These are phyloP conservation scores for Parochlus steinenii DNA, from an alignment of 2,888 invertebrate genomes.

Conservation along the genomic window DNA sequence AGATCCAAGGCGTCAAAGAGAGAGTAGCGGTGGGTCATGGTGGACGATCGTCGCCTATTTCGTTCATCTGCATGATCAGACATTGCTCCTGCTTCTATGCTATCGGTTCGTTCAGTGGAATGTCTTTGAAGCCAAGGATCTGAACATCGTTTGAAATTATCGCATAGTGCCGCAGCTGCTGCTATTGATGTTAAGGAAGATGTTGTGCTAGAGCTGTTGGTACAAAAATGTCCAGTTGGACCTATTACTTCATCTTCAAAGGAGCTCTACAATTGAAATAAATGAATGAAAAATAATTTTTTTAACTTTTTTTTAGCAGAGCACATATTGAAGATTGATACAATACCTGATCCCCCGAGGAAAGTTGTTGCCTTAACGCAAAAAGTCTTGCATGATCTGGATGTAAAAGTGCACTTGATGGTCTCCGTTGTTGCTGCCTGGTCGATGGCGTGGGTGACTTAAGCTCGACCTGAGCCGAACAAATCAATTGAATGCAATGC, in stretches of 20 bases:
- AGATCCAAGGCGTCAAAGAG: slow-evolving; percentile 53
- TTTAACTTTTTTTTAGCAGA: slow-evolving; percentile 2
- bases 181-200: slow-evolving; percentile 38
- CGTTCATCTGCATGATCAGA: slow-evolving; percentile 21
- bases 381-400: slow-evolving; percentile 53
- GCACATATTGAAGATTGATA: background rate
- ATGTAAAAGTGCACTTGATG: slow-evolving; percentile 43
- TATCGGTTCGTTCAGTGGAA: slow-evolving; percentile 24
- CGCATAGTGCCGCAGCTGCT: slow-evolving; percentile 28
- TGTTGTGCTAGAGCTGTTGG: slow-evolving; percentile 38
- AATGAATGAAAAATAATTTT: background rate
- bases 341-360: slow-evolving; percentile 19
- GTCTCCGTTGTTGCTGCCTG: slow-evolving; percentile 30
- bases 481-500: no score
- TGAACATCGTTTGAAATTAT: slow-evolving; percentile 17
- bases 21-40: slow-evolving; percentile 45
- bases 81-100: slow-evolving; percentile 18
- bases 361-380: slow-evolving; percentile 28
- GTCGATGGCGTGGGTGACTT: slow-evolving; percentile 27
- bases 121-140: slow-evolving; percentile 30
- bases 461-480: background rate
- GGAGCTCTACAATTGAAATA: slow-evolving; percentile 19
- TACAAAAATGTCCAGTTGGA: slow-evolving; percentile 25
- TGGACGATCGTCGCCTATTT: slow-evolving; percentile 38
- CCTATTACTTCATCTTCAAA: slow-evolving; percentile 32